Evolutionary conservation across 2,113 vertebrate genomes (phyloP).

Genomic region (Gorsachius goisagi): DNA sequence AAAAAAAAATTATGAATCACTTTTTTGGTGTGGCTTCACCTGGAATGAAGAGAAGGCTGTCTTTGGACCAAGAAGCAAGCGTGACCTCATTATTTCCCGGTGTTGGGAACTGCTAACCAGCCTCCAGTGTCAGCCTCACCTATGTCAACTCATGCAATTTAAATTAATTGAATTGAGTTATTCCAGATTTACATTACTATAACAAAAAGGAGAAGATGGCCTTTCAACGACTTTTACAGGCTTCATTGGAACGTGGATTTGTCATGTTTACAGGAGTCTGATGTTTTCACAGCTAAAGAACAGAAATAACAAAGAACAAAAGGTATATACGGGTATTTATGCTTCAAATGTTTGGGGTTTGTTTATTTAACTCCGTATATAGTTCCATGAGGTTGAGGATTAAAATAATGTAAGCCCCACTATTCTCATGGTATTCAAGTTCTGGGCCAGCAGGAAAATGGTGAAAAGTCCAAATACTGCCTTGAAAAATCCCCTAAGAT

Average conservation of each 20-base stretch:
- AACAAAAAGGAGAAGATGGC: neutral
- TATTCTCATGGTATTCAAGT: neutral
- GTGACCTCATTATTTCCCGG: slow-evolving; percentile 19
- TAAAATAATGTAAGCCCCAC: neutral
- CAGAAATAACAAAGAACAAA: neutral
- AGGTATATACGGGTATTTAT: neutral
- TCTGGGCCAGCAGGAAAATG: neutral
- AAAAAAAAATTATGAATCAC: neutral
- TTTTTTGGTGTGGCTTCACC: neutral
- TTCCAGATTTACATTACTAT: neutral
- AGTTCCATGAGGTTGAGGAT: neutral
- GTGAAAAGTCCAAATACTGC: neutral
- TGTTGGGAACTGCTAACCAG: neutral
- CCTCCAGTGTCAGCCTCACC: neutral
- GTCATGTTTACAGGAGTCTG: neutral
- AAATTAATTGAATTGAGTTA: neutral
- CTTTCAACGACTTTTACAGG: neutral
- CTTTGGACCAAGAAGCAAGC: neutral
- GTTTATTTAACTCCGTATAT: neutral
- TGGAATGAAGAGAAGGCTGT: neutral
- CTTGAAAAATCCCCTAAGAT: neutral
- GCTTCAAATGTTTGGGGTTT: neutral
- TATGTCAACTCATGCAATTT: neutral
- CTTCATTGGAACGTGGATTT: neutral
- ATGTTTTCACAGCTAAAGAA: neutral